These are phyloP conservation scores for Aphrocallistes beatrix DNA, from an alignment of 37 sponge, comb jelly and placozoan species.

Conservation along the genomic window DNA sequence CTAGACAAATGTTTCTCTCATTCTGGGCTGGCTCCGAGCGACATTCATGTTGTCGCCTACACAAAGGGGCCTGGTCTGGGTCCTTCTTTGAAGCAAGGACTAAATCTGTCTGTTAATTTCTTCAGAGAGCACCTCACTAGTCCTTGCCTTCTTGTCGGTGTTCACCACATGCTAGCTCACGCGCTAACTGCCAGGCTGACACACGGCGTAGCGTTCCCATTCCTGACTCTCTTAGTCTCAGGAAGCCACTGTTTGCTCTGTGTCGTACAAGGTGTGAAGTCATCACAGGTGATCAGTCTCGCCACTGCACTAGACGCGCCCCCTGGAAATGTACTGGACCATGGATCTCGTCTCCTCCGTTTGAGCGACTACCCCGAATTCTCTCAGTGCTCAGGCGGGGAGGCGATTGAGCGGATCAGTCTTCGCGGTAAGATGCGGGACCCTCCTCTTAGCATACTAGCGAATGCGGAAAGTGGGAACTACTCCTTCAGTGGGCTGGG, in stretches of 20 bases:
- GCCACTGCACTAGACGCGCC: slow-evolving; percentile 42
- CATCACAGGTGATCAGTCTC: slow-evolving; percentile 28
- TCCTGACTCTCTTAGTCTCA: slow-evolving; percentile 57
- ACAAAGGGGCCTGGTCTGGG: slow-evolving; percentile 69
- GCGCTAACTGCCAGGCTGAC: slow-evolving; percentile 51
- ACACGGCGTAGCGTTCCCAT: slow-evolving; percentile 59
- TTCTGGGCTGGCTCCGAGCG: slow-evolving; percentile 12
- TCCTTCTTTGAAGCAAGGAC: slow-evolving; percentile 37
- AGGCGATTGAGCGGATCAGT: slow-evolving; percentile 49
- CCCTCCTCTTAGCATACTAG: neutral
- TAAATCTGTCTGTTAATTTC: slow-evolving; percentile 25
- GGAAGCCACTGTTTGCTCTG: slow-evolving; percentile 70
- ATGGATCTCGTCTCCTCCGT: slow-evolving; percentile 32
- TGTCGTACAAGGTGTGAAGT: slow-evolving; percentile 19
- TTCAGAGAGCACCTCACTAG: neutral
- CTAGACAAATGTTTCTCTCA: neutral
- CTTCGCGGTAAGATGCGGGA: slow-evolving; percentile 31
- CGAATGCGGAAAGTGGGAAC: neutral
- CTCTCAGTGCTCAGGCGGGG: slow-evolving; percentile 35
- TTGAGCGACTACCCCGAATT: slow-evolving; percentile 41
- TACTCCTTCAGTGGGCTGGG: slow-evolving; percentile 59
- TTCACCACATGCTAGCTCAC: slow-evolving; percentile 85
- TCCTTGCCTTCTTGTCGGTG: slow-evolving; percentile 35
- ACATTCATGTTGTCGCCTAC: slow-evolving; percentile 46
- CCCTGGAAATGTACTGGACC: slow-evolving; percentile 61